Evolutionary conservation across 2,797 vertebrate species (phyloP).

Genomic region (Prunella strophiata): DNA sequence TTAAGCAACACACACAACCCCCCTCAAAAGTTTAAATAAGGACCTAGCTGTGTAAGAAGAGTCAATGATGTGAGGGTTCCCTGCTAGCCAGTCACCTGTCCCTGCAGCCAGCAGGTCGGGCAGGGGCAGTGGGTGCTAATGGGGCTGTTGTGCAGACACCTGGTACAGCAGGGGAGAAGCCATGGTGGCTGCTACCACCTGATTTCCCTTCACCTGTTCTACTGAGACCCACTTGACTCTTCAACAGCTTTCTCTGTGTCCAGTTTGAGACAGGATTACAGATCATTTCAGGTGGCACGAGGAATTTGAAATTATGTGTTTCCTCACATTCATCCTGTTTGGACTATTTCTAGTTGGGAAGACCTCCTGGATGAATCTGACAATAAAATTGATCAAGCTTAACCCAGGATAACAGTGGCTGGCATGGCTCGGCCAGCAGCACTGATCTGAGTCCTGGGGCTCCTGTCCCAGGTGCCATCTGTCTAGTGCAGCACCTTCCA

Average conservation of each 20-base stretch:
- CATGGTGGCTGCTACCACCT: rapidly evolving
- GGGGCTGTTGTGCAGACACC: background rate
- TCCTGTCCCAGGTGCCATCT: background rate
- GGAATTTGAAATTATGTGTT: background rate
- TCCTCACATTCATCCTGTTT: background rate
- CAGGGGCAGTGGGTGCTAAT: background rate
- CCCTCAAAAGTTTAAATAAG: background rate
- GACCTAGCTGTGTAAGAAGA: background rate
- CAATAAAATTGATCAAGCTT: background rate
- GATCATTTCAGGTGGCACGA: background rate
- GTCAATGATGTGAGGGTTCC: background rate
- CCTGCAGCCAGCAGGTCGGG: background rate
- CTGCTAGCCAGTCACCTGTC: background rate
- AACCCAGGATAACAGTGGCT: background rate
- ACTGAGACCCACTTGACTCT: background rate
- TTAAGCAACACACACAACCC: background rate
- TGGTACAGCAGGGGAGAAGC: background rate
- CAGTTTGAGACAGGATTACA: background rate
- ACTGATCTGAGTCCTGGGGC: background rate
- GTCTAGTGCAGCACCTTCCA: background rate
- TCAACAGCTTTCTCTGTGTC: background rate
- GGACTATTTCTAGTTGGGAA: background rate
- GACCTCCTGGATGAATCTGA: background rate
- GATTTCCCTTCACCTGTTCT: background rate
- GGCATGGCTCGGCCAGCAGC: background rate